These are phyloP conservation scores for Epinephelus lanceolatus DNA, from an alignment of 2,113 vertebrate species.

Conservation along the genomic window DNA sequence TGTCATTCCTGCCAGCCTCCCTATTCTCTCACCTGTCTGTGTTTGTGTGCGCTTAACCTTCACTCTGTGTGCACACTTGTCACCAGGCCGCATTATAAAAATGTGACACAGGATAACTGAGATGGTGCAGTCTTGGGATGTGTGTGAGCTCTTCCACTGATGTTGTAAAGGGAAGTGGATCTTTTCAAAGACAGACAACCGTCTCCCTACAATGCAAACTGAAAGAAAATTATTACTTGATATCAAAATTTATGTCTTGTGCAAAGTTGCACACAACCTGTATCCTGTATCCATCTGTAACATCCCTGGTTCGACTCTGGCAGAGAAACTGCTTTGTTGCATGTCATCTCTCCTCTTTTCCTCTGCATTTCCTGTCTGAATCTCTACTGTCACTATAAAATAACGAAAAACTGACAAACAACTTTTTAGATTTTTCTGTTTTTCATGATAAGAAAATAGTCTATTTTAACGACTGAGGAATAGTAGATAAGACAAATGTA, in stretches of 20 bases:
- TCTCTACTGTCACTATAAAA: background rate
- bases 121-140: background rate
- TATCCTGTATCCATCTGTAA: too few species aligned
- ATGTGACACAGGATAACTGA: slow-evolving; percentile 14
- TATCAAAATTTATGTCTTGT: background rate
- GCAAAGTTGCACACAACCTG: too few species aligned
- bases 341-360: too few species aligned
- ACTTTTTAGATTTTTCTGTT: background rate
- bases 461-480: background rate
- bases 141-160: background rate
- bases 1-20: background rate
- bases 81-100: slow-evolving; percentile 31
- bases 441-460: background rate
- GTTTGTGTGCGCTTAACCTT: slow-evolving; percentile 2
- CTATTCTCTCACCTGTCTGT: slow-evolving; percentile 27
- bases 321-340: too few species aligned
- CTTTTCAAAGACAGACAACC: background rate
- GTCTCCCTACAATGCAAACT: background rate
- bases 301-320: too few species aligned
- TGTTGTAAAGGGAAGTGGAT: background rate
- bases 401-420: background rate
- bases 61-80: slow-evolving; percentile 34
- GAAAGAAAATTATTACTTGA: too few species aligned
- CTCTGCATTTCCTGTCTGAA: too few species aligned
- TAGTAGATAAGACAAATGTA: background rate